phyloP scores from a whole-genome alignment of 2,888 invertebrate genomes.

The Dasypogon diadema region DNA sequence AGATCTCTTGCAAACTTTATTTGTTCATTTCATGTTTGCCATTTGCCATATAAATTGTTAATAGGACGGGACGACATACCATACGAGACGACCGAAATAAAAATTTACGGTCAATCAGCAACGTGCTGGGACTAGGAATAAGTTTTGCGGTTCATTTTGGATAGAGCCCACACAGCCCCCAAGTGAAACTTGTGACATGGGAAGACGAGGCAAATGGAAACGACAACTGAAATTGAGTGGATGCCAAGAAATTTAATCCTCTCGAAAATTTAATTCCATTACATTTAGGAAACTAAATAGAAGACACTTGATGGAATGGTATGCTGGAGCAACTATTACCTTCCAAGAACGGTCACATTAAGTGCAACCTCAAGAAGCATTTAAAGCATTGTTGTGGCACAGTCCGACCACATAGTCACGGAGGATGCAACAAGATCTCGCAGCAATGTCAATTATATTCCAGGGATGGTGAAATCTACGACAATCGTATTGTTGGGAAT shows the following conservation, averaged over 20 bases:
- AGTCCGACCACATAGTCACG: neutral
- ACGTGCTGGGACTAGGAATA: constrained; percentile 53
- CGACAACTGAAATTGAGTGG: constrained; percentile 50
- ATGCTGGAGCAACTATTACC: constrained; percentile 4
- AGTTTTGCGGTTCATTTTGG: constrained; percentile 44
- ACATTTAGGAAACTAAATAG: constrained; percentile 33
- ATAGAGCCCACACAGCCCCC: constrained; percentile 25
- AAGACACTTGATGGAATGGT: constrained; percentile 13
- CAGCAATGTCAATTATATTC: too few relatives aligned
- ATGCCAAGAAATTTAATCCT: constrained; percentile 52
- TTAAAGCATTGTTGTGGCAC: neutral
- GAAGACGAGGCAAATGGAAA: constrained; percentile 47
- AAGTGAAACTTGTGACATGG: constrained; percentile 14
- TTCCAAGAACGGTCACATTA: neutral
- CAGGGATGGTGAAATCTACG: too few relatives aligned
- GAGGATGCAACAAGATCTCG: too few relatives aligned
- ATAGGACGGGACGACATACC: constrained; percentile 43
- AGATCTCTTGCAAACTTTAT: constrained; percentile 46
- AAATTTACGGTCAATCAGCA: constrained; percentile 54
- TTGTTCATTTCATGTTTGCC: constrained; percentile 51
- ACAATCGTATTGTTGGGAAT: too few relatives aligned
- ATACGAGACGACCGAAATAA: constrained; percentile 50
- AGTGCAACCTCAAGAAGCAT: neutral
- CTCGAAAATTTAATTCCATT: constrained; percentile 53
- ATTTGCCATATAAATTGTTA: constrained; percentile 52